Conservation (phyloP, 2,888 invertebrate species). For the Endotricha flammealis region DNA sequence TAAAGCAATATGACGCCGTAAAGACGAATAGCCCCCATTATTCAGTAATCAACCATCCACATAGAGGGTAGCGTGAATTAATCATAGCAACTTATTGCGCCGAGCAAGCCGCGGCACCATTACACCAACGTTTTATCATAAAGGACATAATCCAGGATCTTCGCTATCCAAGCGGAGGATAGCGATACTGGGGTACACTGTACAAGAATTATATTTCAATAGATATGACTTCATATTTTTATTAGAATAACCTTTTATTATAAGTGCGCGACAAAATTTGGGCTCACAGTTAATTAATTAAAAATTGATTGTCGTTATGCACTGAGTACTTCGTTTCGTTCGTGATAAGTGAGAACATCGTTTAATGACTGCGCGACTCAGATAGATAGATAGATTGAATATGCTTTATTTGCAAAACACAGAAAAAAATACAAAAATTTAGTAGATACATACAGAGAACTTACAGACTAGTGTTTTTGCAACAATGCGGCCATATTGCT, state of each 20-base stretch:
- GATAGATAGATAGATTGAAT: too few relatives aligned
- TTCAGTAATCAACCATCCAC: background rate
- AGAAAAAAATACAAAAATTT: too few relatives aligned
- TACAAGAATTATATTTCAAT: background rate
- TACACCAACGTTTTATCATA: slow-evolving; percentile 50
- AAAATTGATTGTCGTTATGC: too few relatives aligned
- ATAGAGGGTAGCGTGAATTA: slow-evolving; percentile 39
- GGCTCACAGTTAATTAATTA: too few relatives aligned
- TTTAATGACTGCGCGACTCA: too few relatives aligned
- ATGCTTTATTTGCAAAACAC: too few relatives aligned
- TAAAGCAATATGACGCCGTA: background rate
- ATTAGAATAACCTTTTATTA: background rate
- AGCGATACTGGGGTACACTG: slow-evolving; percentile 26
- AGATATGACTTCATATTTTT: background rate
- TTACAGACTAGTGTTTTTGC: too few relatives aligned
- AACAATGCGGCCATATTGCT: too few relatives aligned
- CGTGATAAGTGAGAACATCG: too few relatives aligned
- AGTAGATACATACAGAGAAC: too few relatives aligned
- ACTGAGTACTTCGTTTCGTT: too few relatives aligned
- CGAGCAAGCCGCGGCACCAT: slow-evolving; percentile 22
- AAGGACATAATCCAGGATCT: slow-evolving; percentile 49
- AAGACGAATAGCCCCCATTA: background rate
- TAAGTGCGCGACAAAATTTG: too few relatives aligned
- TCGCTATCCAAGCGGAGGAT: slow-evolving; percentile 37
- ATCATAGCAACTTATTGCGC: slow-evolving; percentile 40